Conservation (phyloP, 1,140 invertebrate species). For the Saccostrea echinata region DNA sequence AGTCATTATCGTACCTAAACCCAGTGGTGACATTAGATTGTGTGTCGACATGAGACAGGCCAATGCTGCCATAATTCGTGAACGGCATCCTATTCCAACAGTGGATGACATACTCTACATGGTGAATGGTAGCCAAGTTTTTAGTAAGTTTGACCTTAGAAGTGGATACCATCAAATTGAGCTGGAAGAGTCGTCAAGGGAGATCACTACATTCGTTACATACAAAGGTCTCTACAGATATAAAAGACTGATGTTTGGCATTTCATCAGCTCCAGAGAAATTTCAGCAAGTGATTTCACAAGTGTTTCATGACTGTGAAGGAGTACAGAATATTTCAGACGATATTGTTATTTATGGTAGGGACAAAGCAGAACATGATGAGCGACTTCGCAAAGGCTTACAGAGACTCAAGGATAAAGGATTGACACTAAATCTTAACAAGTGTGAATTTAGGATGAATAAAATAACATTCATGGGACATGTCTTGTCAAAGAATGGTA, state of each 20-base stretch:
- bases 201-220: slow-evolving; percentile 62
- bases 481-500: slow-evolving; percentile 63
- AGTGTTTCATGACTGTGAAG: slow-evolving; percentile 57
- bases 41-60: too few relatives aligned
- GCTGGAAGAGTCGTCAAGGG: slow-evolving; percentile 60
- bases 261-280: slow-evolving; percentile 62
- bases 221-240: slow-evolving; percentile 61
- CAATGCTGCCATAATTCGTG: slow-evolving; percentile 68
- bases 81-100: slow-evolving; percentile 71
- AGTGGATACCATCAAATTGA: slow-evolving; percentile 70
- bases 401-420: slow-evolving; percentile 51
- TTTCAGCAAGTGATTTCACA: slow-evolving; percentile 63
- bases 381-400: slow-evolving; percentile 54
- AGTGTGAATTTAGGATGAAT: slow-evolving; percentile 62
- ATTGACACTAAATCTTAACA: slow-evolving; percentile 58
- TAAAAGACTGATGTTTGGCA: slow-evolving; percentile 62
- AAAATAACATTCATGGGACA: slow-evolving; percentile 63
- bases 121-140: slow-evolving; percentile 63
- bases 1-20: too few relatives aligned
- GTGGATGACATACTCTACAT: slow-evolving; percentile 66
- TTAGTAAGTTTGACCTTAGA: slow-evolving; percentile 69
- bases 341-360: slow-evolving; percentile 67
- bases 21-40: too few relatives aligned
- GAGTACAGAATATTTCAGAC: slow-evolving; percentile 65
- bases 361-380: slow-evolving; percentile 57